These are phyloP conservation scores for Thaleichthys pacificus DNA, from an alignment of 2,797 vertebrate species.

Conservation along the genomic window DNA sequence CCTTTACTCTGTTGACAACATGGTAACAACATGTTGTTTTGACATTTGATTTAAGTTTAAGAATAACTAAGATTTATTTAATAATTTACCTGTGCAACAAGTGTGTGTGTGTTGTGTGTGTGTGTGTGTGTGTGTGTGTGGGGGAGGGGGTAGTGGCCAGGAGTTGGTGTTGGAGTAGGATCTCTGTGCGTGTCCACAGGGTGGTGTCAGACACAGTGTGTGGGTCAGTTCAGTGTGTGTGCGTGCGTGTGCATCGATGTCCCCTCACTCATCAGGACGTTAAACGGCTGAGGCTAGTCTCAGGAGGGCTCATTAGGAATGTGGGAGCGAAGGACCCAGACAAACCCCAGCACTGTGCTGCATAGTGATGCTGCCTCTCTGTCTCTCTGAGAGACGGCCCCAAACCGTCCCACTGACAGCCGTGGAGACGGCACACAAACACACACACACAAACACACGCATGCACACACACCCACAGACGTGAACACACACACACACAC, in stretches of 20 bases:
- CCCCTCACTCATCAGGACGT: slow-evolving; percentile 59
- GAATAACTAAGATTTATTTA: too few species aligned
- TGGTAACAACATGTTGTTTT: not conserved
- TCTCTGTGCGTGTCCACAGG: slow-evolving; percentile 25
- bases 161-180: slow-evolving; percentile 9
- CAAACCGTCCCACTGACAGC: slow-evolving; percentile 61
- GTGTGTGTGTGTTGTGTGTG: slow-evolving; percentile 18
- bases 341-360: slow-evolving; percentile 63
- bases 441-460: slow-evolving; percentile 20
- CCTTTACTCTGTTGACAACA: not conserved
- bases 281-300: slow-evolving; percentile 56
- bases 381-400: slow-evolving; percentile 62
- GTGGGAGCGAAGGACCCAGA: slow-evolving; percentile 65
- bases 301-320: slow-evolving; percentile 77
- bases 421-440: slow-evolving; percentile 36
- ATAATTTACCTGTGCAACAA: not conserved
- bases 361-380: slow-evolving; percentile 74
- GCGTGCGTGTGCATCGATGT: slow-evolving; percentile 45
- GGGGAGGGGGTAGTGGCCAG: not conserved
- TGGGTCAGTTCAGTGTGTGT: slow-evolving; percentile 16
- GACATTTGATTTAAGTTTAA: too few species aligned
- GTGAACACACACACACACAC: not conserved
- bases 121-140: slow-evolving; percentile 6
- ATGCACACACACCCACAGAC: not conserved
- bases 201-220: slow-evolving; percentile 15